These are phyloP conservation scores for Rutilus rutilus DNA, from an alignment of 2,113 vertebrate genomes.

Conservation along the genomic window DNA sequence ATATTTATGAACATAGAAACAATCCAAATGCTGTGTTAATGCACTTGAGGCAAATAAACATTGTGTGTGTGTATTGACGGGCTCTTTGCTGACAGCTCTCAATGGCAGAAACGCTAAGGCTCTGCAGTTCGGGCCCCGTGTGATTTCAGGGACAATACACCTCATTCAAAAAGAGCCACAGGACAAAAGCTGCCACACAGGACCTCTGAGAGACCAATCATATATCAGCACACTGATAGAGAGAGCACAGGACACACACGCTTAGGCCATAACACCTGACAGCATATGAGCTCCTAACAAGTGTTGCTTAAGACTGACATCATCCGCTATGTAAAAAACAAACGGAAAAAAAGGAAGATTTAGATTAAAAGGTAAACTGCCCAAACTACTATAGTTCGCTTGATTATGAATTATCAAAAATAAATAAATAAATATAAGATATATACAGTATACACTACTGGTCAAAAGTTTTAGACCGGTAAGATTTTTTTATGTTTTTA, in stretches of 20 bases:
- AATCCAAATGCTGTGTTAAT: not conserved
- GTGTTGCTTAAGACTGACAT: no score
- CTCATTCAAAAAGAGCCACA: not conserved
- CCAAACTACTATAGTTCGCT: not conserved
- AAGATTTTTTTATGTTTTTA: no score
- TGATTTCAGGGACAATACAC: conserved; percentile 33
- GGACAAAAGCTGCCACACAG: not conserved
- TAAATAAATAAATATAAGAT: no score
- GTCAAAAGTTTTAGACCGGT: no score
- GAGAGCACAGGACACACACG: not conserved
- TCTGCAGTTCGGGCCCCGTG: conserved; percentile 23
- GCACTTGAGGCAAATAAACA: conserved; percentile 19
- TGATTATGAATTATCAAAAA: no score
- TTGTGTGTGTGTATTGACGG: not conserved
- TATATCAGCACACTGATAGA: conserved; percentile 43
- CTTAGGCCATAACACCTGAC: conserved; percentile 20
- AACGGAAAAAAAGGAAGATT: not conserved
- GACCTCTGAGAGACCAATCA: conserved; percentile 40
- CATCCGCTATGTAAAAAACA: no score
- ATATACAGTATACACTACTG: no score
- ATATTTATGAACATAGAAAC: conserved; percentile 4
- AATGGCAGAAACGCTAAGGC: not conserved
- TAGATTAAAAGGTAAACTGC: not conserved
- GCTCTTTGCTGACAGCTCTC: conserved; percentile 31
- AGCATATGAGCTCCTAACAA: no score